phyloP scores from a whole-genome alignment of 2,113 vertebrate genomes.

The Clupea harengus region DNA sequence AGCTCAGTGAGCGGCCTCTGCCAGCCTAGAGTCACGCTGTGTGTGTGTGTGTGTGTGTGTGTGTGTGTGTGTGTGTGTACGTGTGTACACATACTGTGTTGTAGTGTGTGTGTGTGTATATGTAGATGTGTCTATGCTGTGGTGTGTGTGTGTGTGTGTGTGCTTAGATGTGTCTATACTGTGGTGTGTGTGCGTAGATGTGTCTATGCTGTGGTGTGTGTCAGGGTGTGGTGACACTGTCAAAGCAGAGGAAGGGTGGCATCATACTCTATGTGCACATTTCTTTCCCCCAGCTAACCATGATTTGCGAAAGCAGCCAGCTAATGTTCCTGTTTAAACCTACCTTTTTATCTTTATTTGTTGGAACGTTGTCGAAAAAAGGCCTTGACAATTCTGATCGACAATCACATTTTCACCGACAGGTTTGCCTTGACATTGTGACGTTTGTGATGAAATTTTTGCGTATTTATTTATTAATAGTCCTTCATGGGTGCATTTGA shows the following conservation, averaged over 20 bases:
- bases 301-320: not conserved
- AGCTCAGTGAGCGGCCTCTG: conserved; percentile 59
- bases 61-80: not conserved
- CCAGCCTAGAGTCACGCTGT: conserved; percentile 53
- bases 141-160: not conserved
- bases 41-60: not conserved
- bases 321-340: not conserved
- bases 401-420: not conserved
- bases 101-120: not conserved
- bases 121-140: not conserved
- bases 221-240: not conserved
- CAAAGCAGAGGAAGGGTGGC: not conserved
- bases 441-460: not conserved
- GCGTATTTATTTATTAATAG: conserved; percentile 11
- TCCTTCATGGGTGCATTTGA: not conserved
- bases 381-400: not conserved
- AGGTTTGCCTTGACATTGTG: conserved; percentile 53
- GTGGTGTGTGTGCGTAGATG: not conserved
- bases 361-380: not conserved
- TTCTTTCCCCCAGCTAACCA: not conserved
- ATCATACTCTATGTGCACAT: not conserved
- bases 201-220: not conserved
- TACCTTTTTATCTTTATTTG: not conserved
- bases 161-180: conserved; percentile 48
- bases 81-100: not conserved